phyloP scores from a whole-genome alignment of 2,113 vertebrate species.

The Orientallactaga bullata region DNA sequence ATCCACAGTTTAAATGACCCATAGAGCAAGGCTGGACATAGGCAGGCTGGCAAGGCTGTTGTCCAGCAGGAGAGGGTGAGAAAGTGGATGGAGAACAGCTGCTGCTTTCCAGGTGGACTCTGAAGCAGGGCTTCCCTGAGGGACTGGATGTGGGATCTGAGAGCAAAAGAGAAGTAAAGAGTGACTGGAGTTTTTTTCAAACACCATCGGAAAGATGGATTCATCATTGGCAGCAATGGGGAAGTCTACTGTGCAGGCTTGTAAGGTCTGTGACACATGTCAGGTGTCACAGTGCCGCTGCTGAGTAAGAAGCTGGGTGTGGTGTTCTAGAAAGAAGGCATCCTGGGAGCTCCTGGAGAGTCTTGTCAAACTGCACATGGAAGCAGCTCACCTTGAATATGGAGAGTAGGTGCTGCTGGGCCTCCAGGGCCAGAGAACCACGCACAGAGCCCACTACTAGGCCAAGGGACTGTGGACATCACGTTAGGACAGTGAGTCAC shows the following conservation, averaged over 20 bases:
- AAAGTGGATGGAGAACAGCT: not conserved
- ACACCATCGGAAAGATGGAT: not conserved
- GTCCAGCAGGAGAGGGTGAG: accelerated
- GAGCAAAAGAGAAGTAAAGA: not conserved
- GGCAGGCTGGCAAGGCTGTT: not conserved
- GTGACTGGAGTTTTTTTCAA: not conserved
- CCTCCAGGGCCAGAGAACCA: not conserved
- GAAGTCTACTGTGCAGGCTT: not conserved
- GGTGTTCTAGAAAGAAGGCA: not conserved
- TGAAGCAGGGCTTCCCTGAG: not conserved
- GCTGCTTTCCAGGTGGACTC: not conserved
- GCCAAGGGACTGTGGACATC: not conserved
- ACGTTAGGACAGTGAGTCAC: not conserved
- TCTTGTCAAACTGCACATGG: no score
- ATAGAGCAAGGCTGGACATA: not conserved
- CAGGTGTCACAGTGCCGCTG: not conserved
- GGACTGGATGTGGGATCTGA: not conserved
- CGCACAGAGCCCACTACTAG: not conserved
- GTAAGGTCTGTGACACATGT: not conserved
- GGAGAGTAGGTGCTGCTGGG: no score
- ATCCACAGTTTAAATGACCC: not conserved
- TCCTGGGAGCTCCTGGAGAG: not conserved
- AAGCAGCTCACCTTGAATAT: not conserved
- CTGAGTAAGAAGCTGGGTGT: not conserved
- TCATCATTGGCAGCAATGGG: not conserved